Conservation (phyloP, 2,888 invertebrate genomes). For the Strigamia maritima region DNA sequence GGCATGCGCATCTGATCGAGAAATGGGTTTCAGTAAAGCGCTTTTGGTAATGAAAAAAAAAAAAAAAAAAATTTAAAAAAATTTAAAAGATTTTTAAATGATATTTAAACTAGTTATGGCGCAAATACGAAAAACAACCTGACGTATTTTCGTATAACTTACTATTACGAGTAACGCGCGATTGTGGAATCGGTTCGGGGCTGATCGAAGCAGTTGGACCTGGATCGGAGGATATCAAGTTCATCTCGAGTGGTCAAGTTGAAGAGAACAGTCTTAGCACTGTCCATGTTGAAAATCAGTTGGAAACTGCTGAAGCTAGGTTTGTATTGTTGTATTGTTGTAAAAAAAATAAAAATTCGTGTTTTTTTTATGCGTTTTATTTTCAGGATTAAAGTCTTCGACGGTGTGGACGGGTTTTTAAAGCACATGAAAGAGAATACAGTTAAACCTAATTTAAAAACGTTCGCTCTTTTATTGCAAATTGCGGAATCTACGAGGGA, state of each 20-base stretch:
- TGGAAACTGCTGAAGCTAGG: background rate
- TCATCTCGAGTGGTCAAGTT: too few relatives aligned
- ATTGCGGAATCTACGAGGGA: constrained; percentile 64
- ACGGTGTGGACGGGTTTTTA: constrained; percentile 74
- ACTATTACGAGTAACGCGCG: constrained; percentile 71
- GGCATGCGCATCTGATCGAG: constrained; percentile 74
- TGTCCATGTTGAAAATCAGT: too few relatives aligned
- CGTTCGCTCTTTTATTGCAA: constrained; percentile 72
- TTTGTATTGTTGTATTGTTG: too few relatives aligned
- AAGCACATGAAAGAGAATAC: constrained; percentile 66
- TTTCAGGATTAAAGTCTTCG: constrained; percentile 67
- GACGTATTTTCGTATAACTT: constrained; percentile 74
- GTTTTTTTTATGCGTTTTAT: too few relatives aligned
- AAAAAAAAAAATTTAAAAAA: background rate
- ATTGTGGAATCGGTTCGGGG: constrained; percentile 69
- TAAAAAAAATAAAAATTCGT: too few relatives aligned
- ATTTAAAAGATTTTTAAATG: constrained; percentile 24
- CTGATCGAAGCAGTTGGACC: background rate
- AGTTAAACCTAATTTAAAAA: constrained; percentile 72
- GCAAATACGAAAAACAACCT: constrained; percentile 69
- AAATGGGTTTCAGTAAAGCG: constrained; percentile 76
- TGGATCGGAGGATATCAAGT: too few relatives aligned
- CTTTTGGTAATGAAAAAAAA: constrained; percentile 62
- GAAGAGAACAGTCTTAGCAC: too few relatives aligned
- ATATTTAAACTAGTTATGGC: constrained; percentile 64